A percentile compares a stretch with the other conserved stretches of the same genome.
These are phyloP conservation scores for Marisa cornuarietis DNA, from an alignment of 1,140 invertebrate species.

Conservation along the genomic window DNA sequence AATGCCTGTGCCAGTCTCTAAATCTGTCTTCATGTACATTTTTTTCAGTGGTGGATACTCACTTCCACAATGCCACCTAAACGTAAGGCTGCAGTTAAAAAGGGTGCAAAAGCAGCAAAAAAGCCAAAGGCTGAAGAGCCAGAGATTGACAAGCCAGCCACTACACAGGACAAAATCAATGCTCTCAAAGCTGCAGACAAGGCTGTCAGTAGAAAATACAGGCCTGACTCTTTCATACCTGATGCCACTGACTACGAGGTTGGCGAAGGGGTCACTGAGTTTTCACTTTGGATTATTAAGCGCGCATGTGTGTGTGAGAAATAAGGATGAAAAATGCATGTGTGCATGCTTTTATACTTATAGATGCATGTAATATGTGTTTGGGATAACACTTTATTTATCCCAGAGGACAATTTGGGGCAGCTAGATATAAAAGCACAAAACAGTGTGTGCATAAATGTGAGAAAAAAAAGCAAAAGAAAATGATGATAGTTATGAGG, in stretches of 20 bases:
- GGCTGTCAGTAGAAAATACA: slow-evolving; percentile 43
- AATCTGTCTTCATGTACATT: too few species aligned
- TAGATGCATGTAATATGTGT: too few species aligned
- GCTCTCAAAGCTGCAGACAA: slow-evolving; percentile 48
- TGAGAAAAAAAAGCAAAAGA: too few species aligned
- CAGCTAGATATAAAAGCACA: too few species aligned
- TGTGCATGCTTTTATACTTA: too few species aligned
- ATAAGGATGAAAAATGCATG: too few species aligned
- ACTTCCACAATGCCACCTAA: slow-evolving; percentile 48
- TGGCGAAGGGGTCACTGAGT: not conserved
- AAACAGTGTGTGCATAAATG: too few species aligned
- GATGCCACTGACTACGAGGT: slow-evolving; percentile 18
- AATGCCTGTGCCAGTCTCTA: too few species aligned
- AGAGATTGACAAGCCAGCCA: slow-evolving; percentile 33
- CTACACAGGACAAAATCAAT: slow-evolving; percentile 50
- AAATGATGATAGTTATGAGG: too few species aligned
- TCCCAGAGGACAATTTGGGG: too few species aligned
- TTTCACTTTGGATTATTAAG: not conserved
- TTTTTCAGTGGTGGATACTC: not conserved
- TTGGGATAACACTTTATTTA: too few species aligned
- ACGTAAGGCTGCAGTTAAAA: slow-evolving; percentile 40
- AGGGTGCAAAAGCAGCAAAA: slow-evolving; percentile 44
- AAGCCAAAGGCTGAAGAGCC: slow-evolving; percentile 40
- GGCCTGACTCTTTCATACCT: slow-evolving; percentile 41
- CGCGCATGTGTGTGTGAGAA: not conserved